Conservation (phyloP, 2,113 vertebrate species). For the Calyptommatus sinebrachiatus region DNA sequence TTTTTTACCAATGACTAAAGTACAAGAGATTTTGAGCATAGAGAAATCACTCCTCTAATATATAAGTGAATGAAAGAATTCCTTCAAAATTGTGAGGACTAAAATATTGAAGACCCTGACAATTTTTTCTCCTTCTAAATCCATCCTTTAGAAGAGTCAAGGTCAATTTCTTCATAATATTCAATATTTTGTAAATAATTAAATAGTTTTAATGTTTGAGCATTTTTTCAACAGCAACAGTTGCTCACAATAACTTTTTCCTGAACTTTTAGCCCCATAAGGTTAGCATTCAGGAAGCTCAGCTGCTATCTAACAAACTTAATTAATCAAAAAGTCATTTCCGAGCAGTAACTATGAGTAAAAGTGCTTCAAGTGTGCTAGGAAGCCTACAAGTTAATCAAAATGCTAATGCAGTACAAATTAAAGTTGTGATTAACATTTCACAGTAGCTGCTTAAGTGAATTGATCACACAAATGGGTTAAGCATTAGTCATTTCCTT, state of each 20-base stretch:
- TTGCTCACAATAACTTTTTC: slow-evolving; percentile 77
- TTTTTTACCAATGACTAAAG: background rate
- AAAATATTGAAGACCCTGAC: slow-evolving; percentile 27
- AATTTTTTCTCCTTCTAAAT: slow-evolving; percentile 41
- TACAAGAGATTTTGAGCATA: background rate
- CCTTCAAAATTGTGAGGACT: slow-evolving; percentile 2
- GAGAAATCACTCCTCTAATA: background rate
- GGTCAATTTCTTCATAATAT: slow-evolving; percentile 52
- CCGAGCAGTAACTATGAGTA: slow-evolving; percentile 88
- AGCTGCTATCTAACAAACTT: slow-evolving; percentile 93
- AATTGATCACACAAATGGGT: slow-evolving; percentile 89
- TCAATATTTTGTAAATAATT: slow-evolving; percentile 71
- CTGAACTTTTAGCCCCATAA: slow-evolving; percentile 84
- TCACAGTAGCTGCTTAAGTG: slow-evolving; percentile 96
- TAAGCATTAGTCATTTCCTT: slow-evolving; percentile 88
- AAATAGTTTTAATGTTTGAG: slow-evolving; percentile 59
- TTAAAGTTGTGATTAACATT: slow-evolving; percentile 99
- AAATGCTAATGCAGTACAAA: slow-evolving; percentile 98
- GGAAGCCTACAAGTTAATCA: slow-evolving; percentile 96
- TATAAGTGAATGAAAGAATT: background rate
- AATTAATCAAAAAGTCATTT: slow-evolving; percentile 98
- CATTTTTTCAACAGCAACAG: slow-evolving; percentile 75
- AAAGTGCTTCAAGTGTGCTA: slow-evolving; percentile 90
- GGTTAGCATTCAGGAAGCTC: slow-evolving; percentile 90
- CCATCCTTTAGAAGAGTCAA: slow-evolving; percentile 47